phyloP scores from a whole-genome alignment of 2,797 vertebrate species.

The Squalus acanthias region DNA sequence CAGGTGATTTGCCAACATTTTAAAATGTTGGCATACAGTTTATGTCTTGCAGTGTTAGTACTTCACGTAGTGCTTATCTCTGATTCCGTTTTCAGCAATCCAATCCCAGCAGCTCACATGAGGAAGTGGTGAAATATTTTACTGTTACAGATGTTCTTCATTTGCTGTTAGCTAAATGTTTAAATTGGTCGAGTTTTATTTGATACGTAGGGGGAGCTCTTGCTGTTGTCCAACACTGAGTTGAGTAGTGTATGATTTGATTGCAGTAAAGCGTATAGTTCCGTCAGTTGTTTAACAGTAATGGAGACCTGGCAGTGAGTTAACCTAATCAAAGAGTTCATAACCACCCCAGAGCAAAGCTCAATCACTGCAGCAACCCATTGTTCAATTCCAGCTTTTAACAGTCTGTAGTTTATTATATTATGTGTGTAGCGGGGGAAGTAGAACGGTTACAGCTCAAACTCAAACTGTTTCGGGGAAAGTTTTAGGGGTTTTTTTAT shows the following conservation, averaged over 20 bases:
- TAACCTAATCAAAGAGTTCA: no score
- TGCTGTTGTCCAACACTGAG: background rate
- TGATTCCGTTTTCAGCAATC: background rate
- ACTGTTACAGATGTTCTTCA: background rate
- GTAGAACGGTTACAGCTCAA: background rate
- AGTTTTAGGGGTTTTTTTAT: background rate
- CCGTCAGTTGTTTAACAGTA: no score
- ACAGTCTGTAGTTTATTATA: background rate
- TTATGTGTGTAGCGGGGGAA: background rate
- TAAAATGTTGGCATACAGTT: no score
- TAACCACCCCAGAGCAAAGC: no score
- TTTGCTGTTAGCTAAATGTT: background rate
- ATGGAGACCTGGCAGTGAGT: no score
- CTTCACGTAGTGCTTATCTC: background rate
- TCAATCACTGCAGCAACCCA: background rate
- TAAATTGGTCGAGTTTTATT: background rate
- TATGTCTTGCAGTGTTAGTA: background rate
- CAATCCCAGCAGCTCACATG: background rate
- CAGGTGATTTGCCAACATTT: no score
- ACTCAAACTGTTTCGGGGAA: background rate
- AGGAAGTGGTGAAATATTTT: background rate
- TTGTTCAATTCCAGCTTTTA: background rate
- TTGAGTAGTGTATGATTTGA: background rate
- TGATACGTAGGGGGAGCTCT: background rate
- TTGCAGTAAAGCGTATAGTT: background rate